A percentile compares a stretch with the other conserved stretches of the same genome.
These are phyloP conservation scores for Motacilla tschutschensis DNA, from an alignment of 2,113 vertebrate species.

Conservation along the genomic window DNA sequence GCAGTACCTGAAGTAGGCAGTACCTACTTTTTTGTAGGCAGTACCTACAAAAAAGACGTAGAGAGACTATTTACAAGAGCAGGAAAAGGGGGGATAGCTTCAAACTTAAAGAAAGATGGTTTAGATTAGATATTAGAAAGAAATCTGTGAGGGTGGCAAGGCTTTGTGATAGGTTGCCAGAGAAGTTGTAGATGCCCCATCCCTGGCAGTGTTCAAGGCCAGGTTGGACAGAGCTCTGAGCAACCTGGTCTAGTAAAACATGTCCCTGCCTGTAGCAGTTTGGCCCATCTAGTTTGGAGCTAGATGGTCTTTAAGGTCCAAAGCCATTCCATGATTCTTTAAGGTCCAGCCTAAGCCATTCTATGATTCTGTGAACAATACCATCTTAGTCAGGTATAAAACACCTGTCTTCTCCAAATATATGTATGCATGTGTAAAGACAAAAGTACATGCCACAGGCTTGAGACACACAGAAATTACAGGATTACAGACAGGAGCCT, in stretches of 20 bases:
- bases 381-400: not conserved
- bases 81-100: not conserved
- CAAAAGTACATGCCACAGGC: not conserved
- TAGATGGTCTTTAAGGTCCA: not conserved
- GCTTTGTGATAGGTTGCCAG: not conserved
- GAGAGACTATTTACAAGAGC: not conserved
- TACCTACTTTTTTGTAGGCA: too few relatives aligned
- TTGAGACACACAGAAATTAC: not conserved
- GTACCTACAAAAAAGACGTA: not conserved
- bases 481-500: not conserved
- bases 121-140: not conserved
- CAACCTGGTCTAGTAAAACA: not conserved
- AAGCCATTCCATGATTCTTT: not conserved
- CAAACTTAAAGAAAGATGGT: not conserved
- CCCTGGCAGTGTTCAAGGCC: not conserved
- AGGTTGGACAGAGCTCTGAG: not conserved
- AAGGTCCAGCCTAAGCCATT: not conserved
- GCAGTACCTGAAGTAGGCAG: not conserved
- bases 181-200: not conserved
- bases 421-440: rapidly evolving
- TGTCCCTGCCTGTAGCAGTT: not conserved
- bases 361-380: not conserved
- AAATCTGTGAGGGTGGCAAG: not conserved
- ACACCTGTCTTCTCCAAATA: not conserved
- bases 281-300: not conserved